Percentiles rank a stretch among this genome's conserved stretches.
phyloP scores from a whole-genome alignment of 2,797 vertebrate species.

The Fistularia tabacaria region DNA sequence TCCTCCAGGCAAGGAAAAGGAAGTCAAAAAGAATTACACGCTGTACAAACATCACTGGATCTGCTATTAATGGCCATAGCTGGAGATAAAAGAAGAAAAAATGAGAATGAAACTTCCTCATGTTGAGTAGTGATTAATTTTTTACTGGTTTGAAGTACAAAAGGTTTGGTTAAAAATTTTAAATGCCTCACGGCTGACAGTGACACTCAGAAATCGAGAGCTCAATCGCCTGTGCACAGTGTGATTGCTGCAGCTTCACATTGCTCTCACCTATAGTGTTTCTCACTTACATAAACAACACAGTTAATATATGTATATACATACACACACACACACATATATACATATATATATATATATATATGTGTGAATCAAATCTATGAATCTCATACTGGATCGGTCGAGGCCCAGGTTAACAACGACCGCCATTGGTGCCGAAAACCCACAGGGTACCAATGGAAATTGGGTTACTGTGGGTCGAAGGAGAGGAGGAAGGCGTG shows the following conservation, averaged over 20 bases:
- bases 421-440: too few species aligned
- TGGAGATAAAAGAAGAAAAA: slow-evolving; percentile 50
- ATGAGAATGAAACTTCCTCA: slow-evolving; percentile 62
- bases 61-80: slow-evolving; percentile 72
- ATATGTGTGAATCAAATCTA: too few species aligned
- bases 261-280: slow-evolving; percentile 9
- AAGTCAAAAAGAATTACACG: slow-evolving; percentile 91
- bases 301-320: neutral
- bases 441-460: too few species aligned
- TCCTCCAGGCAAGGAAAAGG: slow-evolving; percentile 90
- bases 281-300: slow-evolving; percentile 19
- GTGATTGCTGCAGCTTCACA: slow-evolving; percentile 23
- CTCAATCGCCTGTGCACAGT: slow-evolving; percentile 49
- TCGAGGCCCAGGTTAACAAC: too few species aligned
- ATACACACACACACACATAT: slow-evolving; percentile 1
- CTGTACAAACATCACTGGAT: slow-evolving; percentile 79
- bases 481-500: too few species aligned
- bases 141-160: slow-evolving; percentile 82
- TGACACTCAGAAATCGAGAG: slow-evolving; percentile 66
- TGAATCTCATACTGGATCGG: too few species aligned
- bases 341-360: too few species aligned
- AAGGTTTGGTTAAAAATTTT: slow-evolving; percentile 84
- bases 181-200: slow-evolving; percentile 72
- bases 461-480: too few species aligned
- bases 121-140: slow-evolving; percentile 79